Evolutionary conservation across 2,888 invertebrate species (phyloP).

Genomic region (Elmis aenea): DNA sequence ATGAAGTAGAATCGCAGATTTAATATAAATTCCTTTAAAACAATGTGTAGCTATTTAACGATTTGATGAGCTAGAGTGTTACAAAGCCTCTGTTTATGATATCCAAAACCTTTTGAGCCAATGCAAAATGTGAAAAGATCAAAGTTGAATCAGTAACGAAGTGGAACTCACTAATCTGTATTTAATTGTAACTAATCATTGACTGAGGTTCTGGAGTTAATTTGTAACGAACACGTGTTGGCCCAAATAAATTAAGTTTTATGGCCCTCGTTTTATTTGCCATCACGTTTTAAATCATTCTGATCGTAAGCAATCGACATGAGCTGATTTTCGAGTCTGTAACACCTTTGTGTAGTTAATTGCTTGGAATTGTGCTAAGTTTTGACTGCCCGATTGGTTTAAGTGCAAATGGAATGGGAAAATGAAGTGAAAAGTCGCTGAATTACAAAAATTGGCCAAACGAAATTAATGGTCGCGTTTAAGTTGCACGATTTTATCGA

Average conservation of each 20-base stretch:
- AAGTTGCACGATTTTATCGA: too few relatives aligned
- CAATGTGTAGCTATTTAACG: too few relatives aligned
- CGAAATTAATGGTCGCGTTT: too few relatives aligned
- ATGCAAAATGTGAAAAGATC: slow-evolving; percentile 3
- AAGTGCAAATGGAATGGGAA: too few relatives aligned
- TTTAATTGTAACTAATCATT: slow-evolving; percentile 27
- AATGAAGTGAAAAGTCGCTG: too few relatives aligned
- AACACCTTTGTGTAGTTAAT: slow-evolving; percentile 18
- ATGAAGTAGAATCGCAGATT: too few relatives aligned
- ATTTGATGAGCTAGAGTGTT: too few relatives aligned
- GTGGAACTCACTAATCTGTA: slow-evolving; percentile 23
- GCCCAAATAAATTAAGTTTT: slow-evolving; percentile 26
- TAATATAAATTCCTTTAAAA: too few relatives aligned
- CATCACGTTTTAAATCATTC: slow-evolving; percentile 23
- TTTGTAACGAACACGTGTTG: slow-evolving; percentile 20
- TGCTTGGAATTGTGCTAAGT: slow-evolving; percentile 16
- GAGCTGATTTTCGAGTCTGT: slow-evolving; percentile 17
- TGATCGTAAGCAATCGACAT: slow-evolving; percentile 17
- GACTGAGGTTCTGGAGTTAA: slow-evolving; percentile 17
- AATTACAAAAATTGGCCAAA: too few relatives aligned
- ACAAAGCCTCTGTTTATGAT: too few relatives aligned
- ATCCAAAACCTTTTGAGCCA: slow-evolving; percentile 1
- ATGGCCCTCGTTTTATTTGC: slow-evolving; percentile 19
- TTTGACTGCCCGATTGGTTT: slow-evolving; percentile 14
- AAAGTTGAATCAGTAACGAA: slow-evolving; percentile 6